These are phyloP conservation scores for Ptilodon capucinus DNA, from an alignment of 2,888 invertebrate genomes.

Conservation along the genomic window DNA sequence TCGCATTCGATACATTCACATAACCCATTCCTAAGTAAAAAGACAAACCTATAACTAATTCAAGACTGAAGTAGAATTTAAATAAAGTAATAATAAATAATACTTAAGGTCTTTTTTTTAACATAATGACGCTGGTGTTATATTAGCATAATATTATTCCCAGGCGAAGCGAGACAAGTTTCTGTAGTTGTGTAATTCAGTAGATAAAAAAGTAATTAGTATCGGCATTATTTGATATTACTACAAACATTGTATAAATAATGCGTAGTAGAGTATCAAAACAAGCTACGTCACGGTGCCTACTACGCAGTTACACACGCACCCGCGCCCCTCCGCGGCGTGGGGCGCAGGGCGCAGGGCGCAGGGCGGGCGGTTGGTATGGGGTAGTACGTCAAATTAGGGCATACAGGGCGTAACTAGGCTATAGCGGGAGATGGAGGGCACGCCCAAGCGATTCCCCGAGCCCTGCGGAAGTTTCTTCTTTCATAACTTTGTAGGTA, in stretches of 20 bases:
- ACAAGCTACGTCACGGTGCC: slow-evolving; percentile 36
- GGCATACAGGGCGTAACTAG: slow-evolving; percentile 81
- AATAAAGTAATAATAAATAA: slow-evolving; percentile 20
- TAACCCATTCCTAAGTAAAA: slow-evolving; percentile 21
- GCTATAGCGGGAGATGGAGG: slow-evolving; percentile 75
- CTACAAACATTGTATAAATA: slow-evolving; percentile 29
- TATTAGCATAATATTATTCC: background rate
- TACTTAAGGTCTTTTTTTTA: background rate
- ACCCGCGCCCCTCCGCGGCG: slow-evolving; percentile 41
- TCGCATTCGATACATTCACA: slow-evolving; percentile 21
- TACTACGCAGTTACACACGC: slow-evolving; percentile 58
- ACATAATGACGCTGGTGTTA: background rate
- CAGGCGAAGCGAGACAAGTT: background rate
- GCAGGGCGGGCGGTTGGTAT: slow-evolving; percentile 35
- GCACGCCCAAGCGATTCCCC: slow-evolving; percentile 74
- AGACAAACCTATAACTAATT: slow-evolving; percentile 24
- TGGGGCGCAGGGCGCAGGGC: slow-evolving; percentile 45
- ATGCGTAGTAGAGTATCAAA: slow-evolving; percentile 38
- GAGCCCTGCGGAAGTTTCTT: slow-evolving; percentile 79
- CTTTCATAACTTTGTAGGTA: slow-evolving; percentile 81
- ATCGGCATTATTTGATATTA: background rate
- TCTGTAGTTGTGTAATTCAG: background rate
- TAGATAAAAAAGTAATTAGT: background rate
- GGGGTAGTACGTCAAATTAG: slow-evolving; percentile 74
- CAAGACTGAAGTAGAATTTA: slow-evolving; percentile 14